These are phyloP conservation scores for Apotomis capreana DNA, from an alignment of 2,888 invertebrate species.

Conservation along the genomic window DNA sequence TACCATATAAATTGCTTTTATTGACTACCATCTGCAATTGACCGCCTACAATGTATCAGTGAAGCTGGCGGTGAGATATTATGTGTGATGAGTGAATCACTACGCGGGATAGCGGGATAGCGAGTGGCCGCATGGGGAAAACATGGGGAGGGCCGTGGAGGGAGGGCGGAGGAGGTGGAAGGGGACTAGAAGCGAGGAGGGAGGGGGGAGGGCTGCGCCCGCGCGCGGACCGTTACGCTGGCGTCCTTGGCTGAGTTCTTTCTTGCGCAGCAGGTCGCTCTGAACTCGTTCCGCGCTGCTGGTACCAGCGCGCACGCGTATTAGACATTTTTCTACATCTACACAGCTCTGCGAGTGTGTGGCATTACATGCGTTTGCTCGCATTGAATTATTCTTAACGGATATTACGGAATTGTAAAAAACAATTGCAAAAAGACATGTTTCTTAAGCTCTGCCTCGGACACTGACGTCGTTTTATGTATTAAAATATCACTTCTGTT, in stretches of 20 bases:
- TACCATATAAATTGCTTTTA: background rate
- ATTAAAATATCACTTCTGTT: background rate
- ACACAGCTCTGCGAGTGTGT: conserved; percentile 46
- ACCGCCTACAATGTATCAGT: too few species aligned
- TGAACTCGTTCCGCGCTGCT: conserved; percentile 77
- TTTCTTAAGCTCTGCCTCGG: conserved; percentile 5
- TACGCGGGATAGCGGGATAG: conserved; percentile 49
- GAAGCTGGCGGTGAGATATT: too few species aligned
- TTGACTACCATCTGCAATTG: background rate
- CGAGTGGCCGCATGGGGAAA: conserved; percentile 16
- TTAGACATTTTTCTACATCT: conserved; percentile 42
- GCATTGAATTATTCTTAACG: conserved; percentile 78
- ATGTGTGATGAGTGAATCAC: background rate
- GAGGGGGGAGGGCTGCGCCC: conserved; percentile 44
- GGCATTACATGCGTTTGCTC: conserved; percentile 57
- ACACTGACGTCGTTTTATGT: background rate
- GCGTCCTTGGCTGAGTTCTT: conserved; percentile 84
- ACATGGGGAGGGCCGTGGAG: conserved; percentile 34
- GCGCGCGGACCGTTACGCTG: conserved; percentile 73
- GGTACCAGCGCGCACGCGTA: conserved; percentile 71
- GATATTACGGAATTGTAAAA: conserved; percentile 76
- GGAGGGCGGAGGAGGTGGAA: conserved; percentile 42
- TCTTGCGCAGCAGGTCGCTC: conserved; percentile 78
- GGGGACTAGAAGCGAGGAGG: conserved; percentile 27
- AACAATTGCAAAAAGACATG: conserved; percentile 15